A percentile compares a stretch with the other conserved stretches of the same genome.
Conservation (phyloP, 1,140 invertebrate genomes). For the Gryon sp. region DNA sequence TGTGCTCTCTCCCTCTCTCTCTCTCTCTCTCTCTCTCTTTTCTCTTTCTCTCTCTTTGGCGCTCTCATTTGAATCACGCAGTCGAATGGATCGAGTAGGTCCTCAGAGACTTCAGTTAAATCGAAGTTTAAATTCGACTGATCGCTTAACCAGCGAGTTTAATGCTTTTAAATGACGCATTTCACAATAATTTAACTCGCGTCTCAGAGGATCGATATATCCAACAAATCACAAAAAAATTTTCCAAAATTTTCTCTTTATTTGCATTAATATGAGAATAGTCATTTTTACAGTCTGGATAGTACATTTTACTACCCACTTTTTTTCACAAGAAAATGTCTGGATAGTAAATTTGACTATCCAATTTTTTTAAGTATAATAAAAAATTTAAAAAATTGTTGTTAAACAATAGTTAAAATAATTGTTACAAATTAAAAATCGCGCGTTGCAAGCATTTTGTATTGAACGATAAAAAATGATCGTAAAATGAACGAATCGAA, state of each 20-base stretch:
- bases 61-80: slow-evolving; percentile 51
- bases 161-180: slow-evolving; percentile 39
- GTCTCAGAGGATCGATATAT: slow-evolving; percentile 25
- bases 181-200: slow-evolving; percentile 26
- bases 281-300: too few relatives aligned
- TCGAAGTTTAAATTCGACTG: slow-evolving; percentile 47
- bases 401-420: too few relatives aligned
- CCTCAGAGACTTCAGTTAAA: slow-evolving; percentile 52
- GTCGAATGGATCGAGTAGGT: slow-evolving; percentile 43
- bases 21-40: too few relatives aligned
- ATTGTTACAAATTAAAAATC: too few relatives aligned
- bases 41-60: too few relatives aligned
- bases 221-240: neutral
- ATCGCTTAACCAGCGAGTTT: slow-evolving; percentile 32
- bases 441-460: slow-evolving; percentile 36
- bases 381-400: too few relatives aligned
- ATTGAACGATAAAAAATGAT: slow-evolving; percentile 44
- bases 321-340: too few relatives aligned
- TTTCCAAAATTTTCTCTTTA: neutral
- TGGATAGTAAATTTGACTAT: too few relatives aligned
- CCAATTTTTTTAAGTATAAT: too few relatives aligned
- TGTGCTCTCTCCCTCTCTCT: slow-evolving; percentile 41
- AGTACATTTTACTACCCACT: too few relatives aligned
- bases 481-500: slow-evolving; percentile 71
- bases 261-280: neutral